Conservation (phyloP, 1,140 invertebrate genomes). For the Drosophila rufa region DNA sequence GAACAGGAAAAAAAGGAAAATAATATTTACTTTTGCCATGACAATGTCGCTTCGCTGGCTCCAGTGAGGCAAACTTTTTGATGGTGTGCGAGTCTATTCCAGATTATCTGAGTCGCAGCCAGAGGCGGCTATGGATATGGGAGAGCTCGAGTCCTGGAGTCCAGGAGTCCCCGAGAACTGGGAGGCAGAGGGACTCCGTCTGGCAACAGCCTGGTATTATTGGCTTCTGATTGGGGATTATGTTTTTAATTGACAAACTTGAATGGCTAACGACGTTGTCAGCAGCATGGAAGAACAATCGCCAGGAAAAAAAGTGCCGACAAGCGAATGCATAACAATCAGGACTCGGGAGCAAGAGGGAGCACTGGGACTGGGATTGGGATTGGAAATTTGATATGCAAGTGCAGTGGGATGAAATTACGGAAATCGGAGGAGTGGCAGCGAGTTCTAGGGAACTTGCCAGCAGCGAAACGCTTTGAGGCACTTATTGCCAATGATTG, state of each 20-base stretch:
- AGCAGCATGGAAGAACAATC: conserved; percentile 68
- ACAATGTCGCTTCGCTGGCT: conserved; percentile 64
- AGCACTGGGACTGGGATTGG: conserved; percentile 7
- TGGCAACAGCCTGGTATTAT: conserved; percentile 70
- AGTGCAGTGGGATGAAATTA: conserved; percentile 23
- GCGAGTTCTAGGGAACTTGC: conserved; percentile 8
- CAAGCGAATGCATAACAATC: conserved; percentile 82
- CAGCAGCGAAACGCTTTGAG: conserved; percentile 30
- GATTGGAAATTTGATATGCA: conserved; percentile 39
- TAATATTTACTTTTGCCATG: conserved; percentile 82
- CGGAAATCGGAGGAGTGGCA: not conserved
- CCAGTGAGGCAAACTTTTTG: conserved; percentile 43
- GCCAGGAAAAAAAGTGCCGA: conserved; percentile 76
- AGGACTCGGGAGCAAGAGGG: conserved; percentile 11
- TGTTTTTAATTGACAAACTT: conserved; percentile 84
- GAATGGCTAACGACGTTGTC: conserved; percentile 83
- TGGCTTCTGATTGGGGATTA: conserved; percentile 83
- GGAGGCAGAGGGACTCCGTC: conserved; percentile 1
- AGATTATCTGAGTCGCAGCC: conserved; percentile 51
- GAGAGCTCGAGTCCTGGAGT: not conserved
- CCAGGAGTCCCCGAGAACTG: not conserved
- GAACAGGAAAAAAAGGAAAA: conserved; percentile 46
- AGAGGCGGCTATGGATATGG: conserved; percentile 5
- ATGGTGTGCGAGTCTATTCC: conserved; percentile 59
- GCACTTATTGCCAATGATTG: conserved; percentile 35